phyloP scores from a whole-genome alignment of 1,140 invertebrate genomes.

The Bombus terrestris region DNA sequence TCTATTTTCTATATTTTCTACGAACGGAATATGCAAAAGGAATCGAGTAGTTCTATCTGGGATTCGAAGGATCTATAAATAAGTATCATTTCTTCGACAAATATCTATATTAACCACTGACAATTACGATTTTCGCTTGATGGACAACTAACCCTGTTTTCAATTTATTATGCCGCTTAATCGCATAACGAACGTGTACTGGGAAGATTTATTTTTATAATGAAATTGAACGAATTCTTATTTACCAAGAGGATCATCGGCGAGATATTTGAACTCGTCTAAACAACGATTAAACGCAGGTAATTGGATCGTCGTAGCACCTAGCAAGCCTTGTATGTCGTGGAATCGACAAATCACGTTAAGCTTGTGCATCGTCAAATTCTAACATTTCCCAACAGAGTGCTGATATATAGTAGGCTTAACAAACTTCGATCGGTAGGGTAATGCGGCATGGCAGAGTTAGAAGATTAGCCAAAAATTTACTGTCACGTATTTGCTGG shows the following conservation, averaged over 20 bases:
- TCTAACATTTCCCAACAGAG: constrained; percentile 19
- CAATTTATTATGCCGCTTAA: background rate
- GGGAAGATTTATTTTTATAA: background rate
- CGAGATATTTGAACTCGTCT: background rate
- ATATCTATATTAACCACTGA: background rate
- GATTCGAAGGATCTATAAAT: background rate
- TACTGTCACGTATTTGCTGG: background rate
- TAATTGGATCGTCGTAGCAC: background rate
- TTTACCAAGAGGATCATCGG: background rate
- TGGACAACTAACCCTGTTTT: background rate
- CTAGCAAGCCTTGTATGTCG: background rate
- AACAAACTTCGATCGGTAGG: constrained; percentile 9
- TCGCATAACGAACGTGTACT: background rate
- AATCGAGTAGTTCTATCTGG: constrained; percentile 12
- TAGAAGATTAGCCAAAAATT: constrained; percentile 22
- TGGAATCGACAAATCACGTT: constrained; percentile 19
- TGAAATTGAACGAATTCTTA: background rate
- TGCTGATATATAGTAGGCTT: constrained; percentile 28
- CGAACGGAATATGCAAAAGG: background rate
- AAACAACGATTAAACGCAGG: background rate
- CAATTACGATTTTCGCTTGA: background rate
- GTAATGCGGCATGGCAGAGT: background rate
- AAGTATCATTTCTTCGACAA: background rate
- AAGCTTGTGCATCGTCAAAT: constrained; percentile 12
- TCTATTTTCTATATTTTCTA: no score